phyloP scores from a whole-genome alignment of 2,113 vertebrate species.

The Protobothrops mucrosquamatus region DNA sequence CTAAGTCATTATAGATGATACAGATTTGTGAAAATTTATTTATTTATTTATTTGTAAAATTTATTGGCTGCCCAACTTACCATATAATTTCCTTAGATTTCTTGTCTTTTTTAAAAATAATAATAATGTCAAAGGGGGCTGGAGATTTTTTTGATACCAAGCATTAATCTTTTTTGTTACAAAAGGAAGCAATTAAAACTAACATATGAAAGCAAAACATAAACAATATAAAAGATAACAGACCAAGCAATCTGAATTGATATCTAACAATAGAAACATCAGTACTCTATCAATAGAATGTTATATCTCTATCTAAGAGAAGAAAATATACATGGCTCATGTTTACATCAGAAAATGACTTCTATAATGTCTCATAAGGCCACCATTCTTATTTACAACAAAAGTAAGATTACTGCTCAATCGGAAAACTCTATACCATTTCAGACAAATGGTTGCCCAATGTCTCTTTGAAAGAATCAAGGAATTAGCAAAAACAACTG shows the following conservation, averaged over 20 bases:
- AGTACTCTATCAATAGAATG: neutral
- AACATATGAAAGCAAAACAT: neutral
- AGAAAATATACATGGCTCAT: neutral
- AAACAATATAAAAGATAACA: neutral
- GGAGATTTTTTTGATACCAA: neutral
- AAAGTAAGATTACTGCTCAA: too few relatives aligned
- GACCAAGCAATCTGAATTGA: neutral
- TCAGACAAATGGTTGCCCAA: too few relatives aligned
- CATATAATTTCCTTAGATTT: neutral
- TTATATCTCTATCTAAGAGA: neutral
- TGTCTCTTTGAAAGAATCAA: too few relatives aligned
- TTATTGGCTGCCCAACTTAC: too few relatives aligned
- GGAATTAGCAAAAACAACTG: too few relatives aligned
- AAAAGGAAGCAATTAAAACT: neutral
- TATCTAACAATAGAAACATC: neutral
- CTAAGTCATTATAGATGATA: neutral
- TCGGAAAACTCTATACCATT: too few relatives aligned
- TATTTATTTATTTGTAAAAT: too few relatives aligned
- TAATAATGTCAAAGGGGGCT: neutral
- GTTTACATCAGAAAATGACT: too few relatives aligned
- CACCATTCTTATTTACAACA: neutral
- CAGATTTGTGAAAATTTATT: neutral
- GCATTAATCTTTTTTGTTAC: neutral
- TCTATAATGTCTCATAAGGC: neutral
- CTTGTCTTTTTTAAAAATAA: neutral